Evolutionary conservation across 2,888 invertebrate species (phyloP).

Genomic region (Lamproptera curius): DNA sequence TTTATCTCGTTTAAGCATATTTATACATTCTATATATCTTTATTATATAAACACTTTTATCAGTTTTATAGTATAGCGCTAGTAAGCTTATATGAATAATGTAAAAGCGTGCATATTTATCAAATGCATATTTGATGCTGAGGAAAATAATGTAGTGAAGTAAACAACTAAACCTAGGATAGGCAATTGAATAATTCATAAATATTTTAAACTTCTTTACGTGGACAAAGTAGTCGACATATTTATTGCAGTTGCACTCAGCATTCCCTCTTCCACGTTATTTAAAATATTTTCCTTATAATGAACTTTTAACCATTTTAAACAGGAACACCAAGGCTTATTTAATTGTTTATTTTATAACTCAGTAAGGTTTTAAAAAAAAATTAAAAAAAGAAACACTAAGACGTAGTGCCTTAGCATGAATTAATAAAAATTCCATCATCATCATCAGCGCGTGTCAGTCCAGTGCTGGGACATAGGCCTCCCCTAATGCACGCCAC

Average conservation of each 20-base stretch:
- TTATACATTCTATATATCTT: no score
- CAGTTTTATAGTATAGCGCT: no score
- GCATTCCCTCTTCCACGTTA: not conserved
- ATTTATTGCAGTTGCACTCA: constrained; percentile 3
- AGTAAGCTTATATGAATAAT: not conserved
- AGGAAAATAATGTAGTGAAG: constrained; percentile 10
- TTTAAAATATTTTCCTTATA: not conserved
- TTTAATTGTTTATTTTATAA: not conserved
- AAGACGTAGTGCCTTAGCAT: not conserved
- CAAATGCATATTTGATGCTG: not conserved
- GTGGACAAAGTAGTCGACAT: constrained; percentile 1
- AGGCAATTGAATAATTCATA: constrained; percentile 27
- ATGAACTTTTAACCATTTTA: not conserved
- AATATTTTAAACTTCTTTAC: constrained; percentile 30
- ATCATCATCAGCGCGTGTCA: no score
- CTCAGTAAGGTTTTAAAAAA: not conserved
- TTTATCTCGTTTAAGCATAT: no score
- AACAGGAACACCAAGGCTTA: not conserved
- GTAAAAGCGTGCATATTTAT: constrained; percentile 1
- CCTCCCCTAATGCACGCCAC: no score
- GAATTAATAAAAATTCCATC: no score
- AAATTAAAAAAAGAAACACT: not conserved
- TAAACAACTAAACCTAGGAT: constrained; percentile 8
- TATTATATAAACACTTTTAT: no score
- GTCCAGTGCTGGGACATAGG: no score